Conservation (phyloP, 2,888 invertebrate species). For the Lathronympha strigana region DNA sequence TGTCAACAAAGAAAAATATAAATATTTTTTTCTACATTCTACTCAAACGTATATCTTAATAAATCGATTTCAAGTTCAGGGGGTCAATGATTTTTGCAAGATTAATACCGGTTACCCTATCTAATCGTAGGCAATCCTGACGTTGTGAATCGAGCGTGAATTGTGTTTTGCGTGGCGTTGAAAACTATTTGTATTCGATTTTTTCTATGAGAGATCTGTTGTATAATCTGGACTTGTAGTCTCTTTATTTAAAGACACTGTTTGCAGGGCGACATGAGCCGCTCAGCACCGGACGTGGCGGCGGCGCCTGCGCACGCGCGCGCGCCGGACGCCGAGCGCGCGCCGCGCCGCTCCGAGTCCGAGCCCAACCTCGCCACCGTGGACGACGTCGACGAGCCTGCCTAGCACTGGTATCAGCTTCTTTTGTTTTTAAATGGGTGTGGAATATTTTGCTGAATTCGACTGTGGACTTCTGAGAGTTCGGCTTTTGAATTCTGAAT, state of each 20-base stretch:
- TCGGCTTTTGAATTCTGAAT: neutral
- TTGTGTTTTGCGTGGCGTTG: too few species aligned
- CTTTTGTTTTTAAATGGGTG: neutral
- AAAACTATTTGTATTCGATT: too few species aligned
- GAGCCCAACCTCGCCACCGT: constrained; percentile 85
- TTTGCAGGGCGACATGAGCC: constrained; percentile 78
- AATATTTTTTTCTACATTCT: too few species aligned
- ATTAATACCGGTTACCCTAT: too few species aligned
- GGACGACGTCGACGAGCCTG: constrained; percentile 72
- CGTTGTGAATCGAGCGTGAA: too few species aligned
- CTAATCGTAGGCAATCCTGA: too few species aligned
- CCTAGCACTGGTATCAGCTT: constrained; percentile 52
- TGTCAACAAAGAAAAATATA: too few species aligned
- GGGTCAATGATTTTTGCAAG: too few species aligned
- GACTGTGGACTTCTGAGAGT: neutral
- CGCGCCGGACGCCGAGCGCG: constrained; percentile 67
- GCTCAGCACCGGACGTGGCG: constrained; percentile 84
- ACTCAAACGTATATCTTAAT: too few species aligned
- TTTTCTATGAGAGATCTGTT: too few species aligned
- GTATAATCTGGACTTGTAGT: neutral
- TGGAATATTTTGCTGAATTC: neutral
- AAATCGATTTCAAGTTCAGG: too few species aligned
- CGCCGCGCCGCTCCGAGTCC: constrained; percentile 86
- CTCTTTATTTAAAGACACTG: neutral
- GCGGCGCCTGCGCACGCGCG: constrained; percentile 51